A percentile compares a stretch with the other conserved stretches of the same genome.
These are phyloP conservation scores for Tenebrio molitor DNA, from an alignment of 1,140 invertebrate genomes.

Conservation along the genomic window DNA sequence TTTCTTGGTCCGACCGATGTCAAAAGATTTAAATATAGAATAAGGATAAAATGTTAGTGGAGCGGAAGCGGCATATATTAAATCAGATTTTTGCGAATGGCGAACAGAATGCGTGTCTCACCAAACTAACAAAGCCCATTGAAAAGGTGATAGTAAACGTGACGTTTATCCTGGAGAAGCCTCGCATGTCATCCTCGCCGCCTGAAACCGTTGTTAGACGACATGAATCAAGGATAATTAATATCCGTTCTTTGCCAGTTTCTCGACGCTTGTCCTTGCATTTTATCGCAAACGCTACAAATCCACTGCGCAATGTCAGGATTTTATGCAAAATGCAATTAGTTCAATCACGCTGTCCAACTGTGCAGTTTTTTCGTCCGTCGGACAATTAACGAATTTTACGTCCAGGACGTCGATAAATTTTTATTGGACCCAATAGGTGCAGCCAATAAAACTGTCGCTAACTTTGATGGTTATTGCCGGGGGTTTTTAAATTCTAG, in stretches of 20 bases:
- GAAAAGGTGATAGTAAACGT: constrained; percentile 13
- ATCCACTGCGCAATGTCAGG: no score
- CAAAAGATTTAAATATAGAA: constrained; percentile 13
- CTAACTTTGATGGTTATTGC: background rate
- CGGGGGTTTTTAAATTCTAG: constrained; percentile 21
- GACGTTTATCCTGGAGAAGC: constrained; percentile 15
- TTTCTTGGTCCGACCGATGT: background rate
- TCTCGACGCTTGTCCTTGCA: background rate
- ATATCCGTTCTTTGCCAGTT: background rate
- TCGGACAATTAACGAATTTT: constrained; percentile 13
- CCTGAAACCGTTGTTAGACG: background rate
- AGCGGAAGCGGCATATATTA: background rate
- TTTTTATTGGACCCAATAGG: constrained; percentile 11
- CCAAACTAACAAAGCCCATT: constrained; percentile 12
- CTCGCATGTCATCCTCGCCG: constrained; percentile 11
- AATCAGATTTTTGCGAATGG: background rate
- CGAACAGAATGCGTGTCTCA: background rate
- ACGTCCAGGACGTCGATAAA: background rate
- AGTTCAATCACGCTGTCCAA: no score
- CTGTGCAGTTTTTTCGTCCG: no score
- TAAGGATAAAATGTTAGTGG: background rate
- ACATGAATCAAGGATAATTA: constrained; percentile 25
- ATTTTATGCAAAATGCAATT: no score
- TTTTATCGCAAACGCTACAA: no score
- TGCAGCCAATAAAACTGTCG: constrained; percentile 12